Evolutionary conservation across 2,888 invertebrate species (phyloP).

Genomic region (Dexiosoma caninum): DNA sequence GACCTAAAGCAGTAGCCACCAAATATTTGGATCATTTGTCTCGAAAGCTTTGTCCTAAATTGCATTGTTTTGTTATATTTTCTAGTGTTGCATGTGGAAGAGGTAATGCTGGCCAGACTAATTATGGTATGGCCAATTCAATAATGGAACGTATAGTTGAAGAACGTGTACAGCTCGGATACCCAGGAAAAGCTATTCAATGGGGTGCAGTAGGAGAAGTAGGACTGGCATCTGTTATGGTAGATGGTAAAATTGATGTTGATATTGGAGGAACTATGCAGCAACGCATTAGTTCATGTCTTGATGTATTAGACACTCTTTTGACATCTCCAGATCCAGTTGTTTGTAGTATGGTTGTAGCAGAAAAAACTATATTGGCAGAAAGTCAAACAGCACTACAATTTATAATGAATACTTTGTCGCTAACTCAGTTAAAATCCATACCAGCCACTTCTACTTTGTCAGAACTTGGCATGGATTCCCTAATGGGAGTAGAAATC

Average conservation of each 20-base stretch:
- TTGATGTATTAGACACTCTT: slow-evolving; percentile 85
- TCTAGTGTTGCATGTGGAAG: slow-evolving; percentile 94
- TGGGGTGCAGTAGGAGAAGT: slow-evolving; percentile 96
- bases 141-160: slow-evolving; percentile 80
- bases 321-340: slow-evolving; percentile 84
- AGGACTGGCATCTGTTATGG: slow-evolving; percentile 88
- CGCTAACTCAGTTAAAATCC: slow-evolving; percentile 83
- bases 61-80: slow-evolving; percentile 91
- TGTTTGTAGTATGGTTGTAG: slow-evolving; percentile 91
- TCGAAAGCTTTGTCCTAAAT: slow-evolving; percentile 80
- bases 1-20: slow-evolving; percentile 90
- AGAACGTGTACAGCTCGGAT: slow-evolving; percentile 82
- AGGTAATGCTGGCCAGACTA: slow-evolving; percentile 92
- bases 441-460: slow-evolving; percentile 85
- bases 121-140: slow-evolving; percentile 63
- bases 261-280: slow-evolving; percentile 90
- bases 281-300: slow-evolving; percentile 90
- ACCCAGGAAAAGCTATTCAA: slow-evolving; percentile 90
- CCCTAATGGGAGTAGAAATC: slow-evolving; percentile 97
- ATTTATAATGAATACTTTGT: slow-evolving; percentile 84
- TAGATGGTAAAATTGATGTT: slow-evolving; percentile 83
- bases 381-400: slow-evolving; percentile 84
- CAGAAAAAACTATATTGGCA: slow-evolving; percentile 85
- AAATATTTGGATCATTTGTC: slow-evolving; percentile 85
- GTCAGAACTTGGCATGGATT: slow-evolving; percentile 97